phyloP scores from a whole-genome alignment of 1,140 invertebrate genomes.

The Leptonema lineaticorne region DNA sequence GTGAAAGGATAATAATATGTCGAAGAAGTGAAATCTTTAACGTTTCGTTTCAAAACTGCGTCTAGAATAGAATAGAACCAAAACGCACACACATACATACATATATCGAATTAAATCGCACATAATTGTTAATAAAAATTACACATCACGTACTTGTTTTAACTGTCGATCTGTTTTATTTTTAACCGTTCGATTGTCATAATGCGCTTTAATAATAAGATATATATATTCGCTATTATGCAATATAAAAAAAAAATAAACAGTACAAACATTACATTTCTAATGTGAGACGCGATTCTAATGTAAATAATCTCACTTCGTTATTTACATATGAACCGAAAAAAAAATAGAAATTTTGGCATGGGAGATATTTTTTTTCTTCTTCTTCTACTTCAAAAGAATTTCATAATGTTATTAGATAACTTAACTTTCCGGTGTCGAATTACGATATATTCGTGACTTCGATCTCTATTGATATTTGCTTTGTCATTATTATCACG shows the following conservation, averaged over 20 bases:
- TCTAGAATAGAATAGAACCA: too few species aligned
- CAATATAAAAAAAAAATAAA: too few species aligned
- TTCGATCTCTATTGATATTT: too few species aligned
- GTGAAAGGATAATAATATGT: neutral
- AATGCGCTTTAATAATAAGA: neutral
- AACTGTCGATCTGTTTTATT: neutral
- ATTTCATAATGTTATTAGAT: neutral
- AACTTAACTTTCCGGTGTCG: too few species aligned
- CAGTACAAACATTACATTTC: neutral
- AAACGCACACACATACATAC: slow-evolving; percentile 3
- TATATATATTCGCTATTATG: too few species aligned
- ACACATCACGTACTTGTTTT: slow-evolving; percentile 2
- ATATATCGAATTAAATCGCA: neutral
- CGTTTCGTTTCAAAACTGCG: slow-evolving; percentile 1
- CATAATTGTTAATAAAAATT: neutral
- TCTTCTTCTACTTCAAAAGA: neutral
- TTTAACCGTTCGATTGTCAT: neutral
- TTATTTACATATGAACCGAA: neutral
- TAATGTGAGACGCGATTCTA: neutral
- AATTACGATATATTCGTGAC: too few species aligned
- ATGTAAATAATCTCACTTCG: neutral
- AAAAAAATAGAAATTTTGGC: neutral
- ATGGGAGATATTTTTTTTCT: neutral
- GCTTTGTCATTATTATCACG: too few species aligned
- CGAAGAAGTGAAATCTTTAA: slow-evolving; percentile 6